phyloP scores from a whole-genome alignment of 2,888 invertebrate species.

The Helicoverpa assulta region DNA sequence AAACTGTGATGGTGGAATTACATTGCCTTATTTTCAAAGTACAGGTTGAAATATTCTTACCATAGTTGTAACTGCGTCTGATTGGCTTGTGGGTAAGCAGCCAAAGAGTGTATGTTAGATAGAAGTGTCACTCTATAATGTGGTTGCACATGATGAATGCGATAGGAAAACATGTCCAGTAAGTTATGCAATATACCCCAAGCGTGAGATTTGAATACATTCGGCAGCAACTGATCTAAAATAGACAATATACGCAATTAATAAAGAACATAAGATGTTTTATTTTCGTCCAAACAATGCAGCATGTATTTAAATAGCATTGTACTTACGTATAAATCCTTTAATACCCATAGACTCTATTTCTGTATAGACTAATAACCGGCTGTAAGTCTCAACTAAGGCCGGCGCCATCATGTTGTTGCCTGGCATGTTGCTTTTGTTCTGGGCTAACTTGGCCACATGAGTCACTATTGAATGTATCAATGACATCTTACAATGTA shows the following conservation, averaged over 20 bases:
- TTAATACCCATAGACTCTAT: slow-evolving; percentile 99
- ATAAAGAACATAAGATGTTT: neutral
- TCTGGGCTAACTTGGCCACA: slow-evolving; percentile 97
- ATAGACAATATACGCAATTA: slow-evolving; percentile 20
- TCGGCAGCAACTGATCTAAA: slow-evolving; percentile 95
- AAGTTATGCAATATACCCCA: slow-evolving; percentile 99
- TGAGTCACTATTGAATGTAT: slow-evolving; percentile 95
- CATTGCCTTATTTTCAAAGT: no score
- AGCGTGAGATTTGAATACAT: slow-evolving; percentile 97
- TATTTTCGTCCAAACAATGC: neutral
- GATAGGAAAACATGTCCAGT: slow-evolving; percentile 98
- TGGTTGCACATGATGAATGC: slow-evolving; percentile 98
- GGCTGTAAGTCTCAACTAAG: slow-evolving; percentile 97
- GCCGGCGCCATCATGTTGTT: slow-evolving; percentile 94
- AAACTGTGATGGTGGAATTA: no score
- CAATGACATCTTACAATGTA: slow-evolving; percentile 98
- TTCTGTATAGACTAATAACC: slow-evolving; percentile 98
- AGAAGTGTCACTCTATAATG: slow-evolving; percentile 98
- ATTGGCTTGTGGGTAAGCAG: slow-evolving; percentile 97
- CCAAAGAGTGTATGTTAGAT: slow-evolving; percentile 97
- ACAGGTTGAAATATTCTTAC: slow-evolving; percentile 78
- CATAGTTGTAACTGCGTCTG: slow-evolving; percentile 98
- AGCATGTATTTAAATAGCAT: neutral
- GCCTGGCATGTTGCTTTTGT: slow-evolving; percentile 94
- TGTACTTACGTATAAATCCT: slow-evolving; percentile 95